Evolutionary conservation across 2,113 vertebrate genomes (phyloP).

Genomic region (Clupea harengus): DNA sequence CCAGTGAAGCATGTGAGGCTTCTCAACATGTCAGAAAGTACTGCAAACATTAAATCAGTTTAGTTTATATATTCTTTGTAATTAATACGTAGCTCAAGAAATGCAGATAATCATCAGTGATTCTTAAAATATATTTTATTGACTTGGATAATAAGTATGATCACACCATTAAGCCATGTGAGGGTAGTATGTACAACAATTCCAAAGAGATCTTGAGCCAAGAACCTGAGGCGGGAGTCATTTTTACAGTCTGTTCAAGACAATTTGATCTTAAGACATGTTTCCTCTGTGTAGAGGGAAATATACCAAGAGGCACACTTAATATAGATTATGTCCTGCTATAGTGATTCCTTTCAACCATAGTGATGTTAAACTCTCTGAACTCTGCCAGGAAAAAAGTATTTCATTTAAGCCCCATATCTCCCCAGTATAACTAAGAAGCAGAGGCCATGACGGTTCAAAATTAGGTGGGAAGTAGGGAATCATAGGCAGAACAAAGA

Average conservation of each 20-base stretch:
- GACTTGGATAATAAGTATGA: neutral
- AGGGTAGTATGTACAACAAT: neutral
- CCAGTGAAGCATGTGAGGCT: neutral
- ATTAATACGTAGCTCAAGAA: neutral
- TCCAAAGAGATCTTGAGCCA: neutral
- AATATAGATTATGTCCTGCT: neutral
- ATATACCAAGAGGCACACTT: neutral
- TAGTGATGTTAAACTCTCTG: too few relatives aligned
- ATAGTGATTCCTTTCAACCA: neutral
- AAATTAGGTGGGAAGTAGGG: neutral
- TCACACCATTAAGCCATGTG: neutral
- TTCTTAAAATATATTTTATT: slow-evolving; percentile 4
- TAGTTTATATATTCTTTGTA: neutral
- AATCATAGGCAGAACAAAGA: slow-evolving; percentile 3
- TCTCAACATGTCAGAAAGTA: neutral
- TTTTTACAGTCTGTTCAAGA: neutral
- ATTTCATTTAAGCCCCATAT: neutral
- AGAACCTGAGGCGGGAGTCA: neutral
- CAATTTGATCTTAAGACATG: neutral
- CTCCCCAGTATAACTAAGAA: neutral
- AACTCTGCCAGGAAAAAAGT: neutral
- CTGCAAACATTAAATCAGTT: neutral
- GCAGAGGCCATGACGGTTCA: neutral
- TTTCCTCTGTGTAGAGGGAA: neutral
- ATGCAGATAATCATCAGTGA: neutral